Evolutionary conservation across 2,797 vertebrate genomes (phyloP), one percentile per base, ranked within the genome.

Genomic region (Triplophysa yarkandensis): DNA sequence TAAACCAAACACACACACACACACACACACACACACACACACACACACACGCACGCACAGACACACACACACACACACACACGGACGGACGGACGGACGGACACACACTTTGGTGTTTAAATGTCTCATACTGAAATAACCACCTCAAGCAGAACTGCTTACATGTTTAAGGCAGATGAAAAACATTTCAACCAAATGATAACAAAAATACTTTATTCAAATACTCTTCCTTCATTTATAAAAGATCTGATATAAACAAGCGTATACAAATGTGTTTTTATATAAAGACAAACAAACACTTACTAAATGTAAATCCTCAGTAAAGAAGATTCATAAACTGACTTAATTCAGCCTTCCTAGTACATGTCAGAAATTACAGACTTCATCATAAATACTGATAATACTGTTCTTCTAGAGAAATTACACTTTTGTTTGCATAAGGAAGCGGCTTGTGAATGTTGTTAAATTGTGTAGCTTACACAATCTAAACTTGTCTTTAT

Each of bases 231-330:
- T 71, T 61, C 41, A 71, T 50, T 61, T 27, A 34, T 57, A 58
- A 69, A n/a, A 28, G 13, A 13, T 48, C 21, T 60, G 32, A 77
- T 41, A 44, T 5, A 25, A 27, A 57, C 0, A 25, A 25, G 62
- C 60, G 67, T 44, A 80, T 44, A 79, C 61, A 58, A 39, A 77
- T 72, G 48, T 19, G 7, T 50, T 52, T 14, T 3, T 3, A 74
- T 61, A 48, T 32, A 60, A 25, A 78, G 6, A 72, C 44, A 34
- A 27, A 71, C 13, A 44, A 4, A 65, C 44, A n/a, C 10, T 58
- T 27, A 54, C 1, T 25, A 25, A 25, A 6, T 25, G 32, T 6
- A 5, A 41, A 73, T 30, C 43, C 36, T 34, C 58, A 13, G 11
- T 17, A 63, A 48, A 71, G 2, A 55, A 27, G 2, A 41, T 55